Evolutionary conservation across 2,888 invertebrate genomes (phyloP).

Genomic region (Cosmorhoe ocellata): DNA sequence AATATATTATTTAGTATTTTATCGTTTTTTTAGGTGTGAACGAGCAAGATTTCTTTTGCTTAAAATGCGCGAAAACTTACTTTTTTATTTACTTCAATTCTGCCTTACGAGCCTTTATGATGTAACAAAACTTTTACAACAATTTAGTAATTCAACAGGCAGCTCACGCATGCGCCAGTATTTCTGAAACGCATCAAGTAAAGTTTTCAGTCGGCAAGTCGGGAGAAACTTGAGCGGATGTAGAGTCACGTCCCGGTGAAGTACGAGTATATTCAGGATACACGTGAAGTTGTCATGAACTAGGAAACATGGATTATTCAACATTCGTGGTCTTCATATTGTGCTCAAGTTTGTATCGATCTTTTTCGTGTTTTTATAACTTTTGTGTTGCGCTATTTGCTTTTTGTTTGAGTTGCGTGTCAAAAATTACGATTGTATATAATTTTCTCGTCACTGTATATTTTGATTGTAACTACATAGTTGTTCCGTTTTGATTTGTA

Average conservation of each 20-base stretch:
- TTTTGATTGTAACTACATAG: constrained; percentile 46
- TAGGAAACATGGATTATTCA: constrained; percentile 59
- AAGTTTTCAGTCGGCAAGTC: constrained; percentile 51
- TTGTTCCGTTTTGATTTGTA: too few species aligned
- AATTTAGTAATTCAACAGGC: constrained; percentile 50
- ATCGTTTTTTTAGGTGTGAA: too few species aligned
- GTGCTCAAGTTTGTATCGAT: constrained; percentile 66
- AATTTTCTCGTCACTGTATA: constrained; percentile 58
- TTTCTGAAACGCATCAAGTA: constrained; percentile 32
- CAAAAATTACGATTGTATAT: constrained; percentile 50
- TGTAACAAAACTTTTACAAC: constrained; percentile 17
- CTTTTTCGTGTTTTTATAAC: constrained; percentile 8
- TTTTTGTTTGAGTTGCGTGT: constrained; percentile 51
- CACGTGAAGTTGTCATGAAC: constrained; percentile 35
- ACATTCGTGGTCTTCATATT: constrained; percentile 62
- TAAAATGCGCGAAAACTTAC: too few species aligned
- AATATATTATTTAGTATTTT: too few species aligned
- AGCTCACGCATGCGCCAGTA: constrained; percentile 50
- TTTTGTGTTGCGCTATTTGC: constrained; percentile 1
- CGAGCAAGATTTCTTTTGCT: too few species aligned
- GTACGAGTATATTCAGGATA: constrained; percentile 25
- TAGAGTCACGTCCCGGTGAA: constrained; percentile 13
- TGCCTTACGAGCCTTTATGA: constrained; percentile 8
- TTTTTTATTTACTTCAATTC: constrained; percentile 1
- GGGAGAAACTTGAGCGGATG: constrained; percentile 38